These are phyloP conservation scores for Fulica atra DNA, from an alignment of 2,113 vertebrate species.

Conservation along the genomic window DNA sequence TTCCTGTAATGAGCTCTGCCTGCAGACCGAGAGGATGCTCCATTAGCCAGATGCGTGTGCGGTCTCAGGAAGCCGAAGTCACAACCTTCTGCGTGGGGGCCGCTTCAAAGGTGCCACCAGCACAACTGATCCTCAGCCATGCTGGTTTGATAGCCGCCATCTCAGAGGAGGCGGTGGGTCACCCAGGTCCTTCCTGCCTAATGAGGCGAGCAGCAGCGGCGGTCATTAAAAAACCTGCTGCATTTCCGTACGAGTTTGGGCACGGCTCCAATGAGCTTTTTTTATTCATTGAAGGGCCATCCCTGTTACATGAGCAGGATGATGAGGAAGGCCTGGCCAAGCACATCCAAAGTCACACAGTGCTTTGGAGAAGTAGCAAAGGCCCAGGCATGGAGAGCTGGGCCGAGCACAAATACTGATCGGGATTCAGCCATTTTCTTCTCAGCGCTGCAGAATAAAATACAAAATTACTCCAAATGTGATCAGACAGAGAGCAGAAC, in stretches of 20 bases:
- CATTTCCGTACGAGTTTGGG: neutral
- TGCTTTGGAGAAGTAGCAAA: neutral
- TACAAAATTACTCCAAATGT: neutral
- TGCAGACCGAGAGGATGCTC: neutral
- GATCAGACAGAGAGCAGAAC: neutral
- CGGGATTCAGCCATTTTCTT: neutral
- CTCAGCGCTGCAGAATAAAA: neutral
- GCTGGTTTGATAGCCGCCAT: neutral
- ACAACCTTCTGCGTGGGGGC: neutral
- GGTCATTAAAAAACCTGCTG: neutral
- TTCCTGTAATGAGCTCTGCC: neutral
- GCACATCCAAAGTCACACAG: accelerated
- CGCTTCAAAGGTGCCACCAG: neutral
- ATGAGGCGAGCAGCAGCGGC: neutral
- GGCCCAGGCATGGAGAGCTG: neutral
- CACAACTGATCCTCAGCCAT: neutral
- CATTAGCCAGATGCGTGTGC: neutral
- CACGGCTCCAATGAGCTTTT: neutral
- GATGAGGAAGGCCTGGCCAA: neutral
- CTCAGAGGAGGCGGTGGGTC: neutral
- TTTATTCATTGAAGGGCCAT: neutral
- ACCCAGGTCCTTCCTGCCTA: neutral
- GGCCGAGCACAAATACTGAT: neutral
- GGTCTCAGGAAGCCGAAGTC: neutral
- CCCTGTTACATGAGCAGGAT: neutral